A percentile compares a stretch with the other conserved stretches of the same genome.
Conservation (phyloP, 1,140 invertebrate genomes). For the Cephus cinctus region DNA sequence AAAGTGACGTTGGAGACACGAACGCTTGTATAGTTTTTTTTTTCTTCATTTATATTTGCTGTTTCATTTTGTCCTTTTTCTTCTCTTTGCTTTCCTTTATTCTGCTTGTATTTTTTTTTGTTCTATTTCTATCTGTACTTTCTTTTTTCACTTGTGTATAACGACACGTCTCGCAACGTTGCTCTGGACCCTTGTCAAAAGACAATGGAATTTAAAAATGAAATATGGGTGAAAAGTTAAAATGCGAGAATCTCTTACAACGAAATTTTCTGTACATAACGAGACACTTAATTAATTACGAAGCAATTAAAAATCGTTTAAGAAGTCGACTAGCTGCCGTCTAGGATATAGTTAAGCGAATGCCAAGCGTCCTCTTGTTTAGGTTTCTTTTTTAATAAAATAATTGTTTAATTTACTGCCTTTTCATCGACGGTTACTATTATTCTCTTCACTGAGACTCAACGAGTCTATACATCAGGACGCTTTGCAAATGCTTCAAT, state of each 20-base stretch:
- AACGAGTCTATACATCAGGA: too few species aligned
- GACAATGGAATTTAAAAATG: constrained; percentile 4
- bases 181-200: constrained; percentile 51
- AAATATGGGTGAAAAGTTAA: background rate
- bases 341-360: background rate
- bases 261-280: background rate
- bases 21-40: constrained; percentile 34
- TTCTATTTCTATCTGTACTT: too few species aligned
- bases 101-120: too few species aligned
- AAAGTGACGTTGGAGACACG: constrained; percentile 47
- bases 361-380: background rate
- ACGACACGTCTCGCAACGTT: constrained; percentile 40
- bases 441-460: too few species aligned
- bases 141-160: too few species aligned
- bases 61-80: too few species aligned
- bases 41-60: too few species aligned
- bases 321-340: background rate
- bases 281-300: background rate
- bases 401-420: too few species aligned
- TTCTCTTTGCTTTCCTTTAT: too few species aligned
- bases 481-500: too few species aligned
- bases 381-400: background rate
- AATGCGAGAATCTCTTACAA: background rate
- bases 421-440: too few species aligned
- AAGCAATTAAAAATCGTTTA: background rate